phyloP scores from a whole-genome alignment of 2,888 invertebrate species.

The Apoderus coryli region DNA sequence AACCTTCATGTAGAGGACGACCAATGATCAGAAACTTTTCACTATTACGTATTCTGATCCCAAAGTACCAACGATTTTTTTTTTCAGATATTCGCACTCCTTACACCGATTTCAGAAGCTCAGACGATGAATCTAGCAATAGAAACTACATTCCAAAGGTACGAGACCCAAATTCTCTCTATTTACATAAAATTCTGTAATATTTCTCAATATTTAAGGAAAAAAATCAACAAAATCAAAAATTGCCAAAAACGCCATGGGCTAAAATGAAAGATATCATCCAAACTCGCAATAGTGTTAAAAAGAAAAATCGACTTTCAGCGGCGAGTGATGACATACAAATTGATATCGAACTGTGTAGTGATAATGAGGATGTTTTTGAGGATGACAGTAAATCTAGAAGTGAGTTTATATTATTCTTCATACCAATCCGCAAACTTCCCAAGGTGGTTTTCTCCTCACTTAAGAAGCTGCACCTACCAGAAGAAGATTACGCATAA shows the following conservation, averaged over 20 bases:
- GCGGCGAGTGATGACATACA: conserved; percentile 29
- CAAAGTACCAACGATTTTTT: too few species aligned
- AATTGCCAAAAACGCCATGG: conserved; percentile 48
- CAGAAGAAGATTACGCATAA: too few species aligned
- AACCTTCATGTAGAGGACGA: too few species aligned
- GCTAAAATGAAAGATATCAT: conserved; percentile 65
- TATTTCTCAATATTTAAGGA: conserved; percentile 2
- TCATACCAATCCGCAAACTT: too few species aligned
- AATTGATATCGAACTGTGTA: conserved; percentile 26
- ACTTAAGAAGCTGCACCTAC: too few species aligned
- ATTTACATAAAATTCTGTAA: conserved; percentile 7
- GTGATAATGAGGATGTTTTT: conserved; percentile 30
- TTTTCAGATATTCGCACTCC: too few species aligned
- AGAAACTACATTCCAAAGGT: conserved; percentile 28
- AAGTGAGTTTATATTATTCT: too few species aligned
- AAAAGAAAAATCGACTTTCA: conserved; percentile 35
- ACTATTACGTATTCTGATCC: too few species aligned
- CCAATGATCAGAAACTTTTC: too few species aligned
- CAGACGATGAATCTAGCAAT: conserved; percentile 27
- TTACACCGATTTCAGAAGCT: conserved; percentile 25
- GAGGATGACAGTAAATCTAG: conserved; percentile 21
- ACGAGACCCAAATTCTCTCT: background rate
- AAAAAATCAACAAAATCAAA: too few species aligned
- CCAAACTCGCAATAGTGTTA: conserved; percentile 53
- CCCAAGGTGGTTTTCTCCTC: too few species aligned